These are phyloP conservation scores for Cacatua alba DNA, from an alignment of 2,113 vertebrate genomes.

Conservation along the genomic window DNA sequence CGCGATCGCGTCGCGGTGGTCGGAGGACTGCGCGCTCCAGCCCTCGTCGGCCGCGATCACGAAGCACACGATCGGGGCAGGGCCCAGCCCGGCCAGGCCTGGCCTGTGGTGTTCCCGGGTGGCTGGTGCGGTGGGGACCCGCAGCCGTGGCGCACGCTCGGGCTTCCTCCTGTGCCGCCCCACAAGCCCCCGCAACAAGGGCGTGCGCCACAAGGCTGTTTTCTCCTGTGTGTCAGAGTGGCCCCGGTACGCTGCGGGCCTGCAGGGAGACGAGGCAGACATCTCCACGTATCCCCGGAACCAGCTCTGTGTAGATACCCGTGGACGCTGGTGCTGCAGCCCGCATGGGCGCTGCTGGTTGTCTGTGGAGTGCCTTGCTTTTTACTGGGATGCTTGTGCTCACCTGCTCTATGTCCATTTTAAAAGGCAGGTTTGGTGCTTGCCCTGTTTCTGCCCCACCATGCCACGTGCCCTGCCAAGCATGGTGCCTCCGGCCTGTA, in stretches of 20 bases:
- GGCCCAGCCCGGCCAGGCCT: no score
- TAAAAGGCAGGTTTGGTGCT: not conserved
- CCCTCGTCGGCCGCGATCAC: no score
- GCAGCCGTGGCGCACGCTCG: no score
- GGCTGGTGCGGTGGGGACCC: not conserved
- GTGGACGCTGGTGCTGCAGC: not conserved
- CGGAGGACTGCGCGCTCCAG: no score
- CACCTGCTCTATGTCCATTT: rapidly evolving
- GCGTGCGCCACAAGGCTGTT: not conserved
- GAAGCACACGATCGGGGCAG: no score
- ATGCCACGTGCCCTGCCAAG: rapidly evolving
- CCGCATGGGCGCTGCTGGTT: rapidly evolving
- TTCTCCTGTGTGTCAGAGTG: rapidly evolving
- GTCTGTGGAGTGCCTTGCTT: not conserved
- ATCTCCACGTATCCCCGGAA: rapidly evolving
- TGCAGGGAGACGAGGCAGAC: no score
- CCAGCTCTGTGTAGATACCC: not conserved
- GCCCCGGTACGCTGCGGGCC: not conserved
- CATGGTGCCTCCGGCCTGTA: rapidly evolving
- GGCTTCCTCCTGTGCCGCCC: not conserved
- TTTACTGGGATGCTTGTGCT: no score
- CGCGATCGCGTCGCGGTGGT: no score
- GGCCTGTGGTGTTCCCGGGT: not conserved
- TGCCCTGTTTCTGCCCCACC: not conserved
- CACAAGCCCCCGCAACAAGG: rapidly evolving